A percentile compares a stretch with the other conserved stretches of the same genome.
Conservation (phyloP, 2,888 invertebrate genomes). For the Ecliptopera silaceata region DNA sequence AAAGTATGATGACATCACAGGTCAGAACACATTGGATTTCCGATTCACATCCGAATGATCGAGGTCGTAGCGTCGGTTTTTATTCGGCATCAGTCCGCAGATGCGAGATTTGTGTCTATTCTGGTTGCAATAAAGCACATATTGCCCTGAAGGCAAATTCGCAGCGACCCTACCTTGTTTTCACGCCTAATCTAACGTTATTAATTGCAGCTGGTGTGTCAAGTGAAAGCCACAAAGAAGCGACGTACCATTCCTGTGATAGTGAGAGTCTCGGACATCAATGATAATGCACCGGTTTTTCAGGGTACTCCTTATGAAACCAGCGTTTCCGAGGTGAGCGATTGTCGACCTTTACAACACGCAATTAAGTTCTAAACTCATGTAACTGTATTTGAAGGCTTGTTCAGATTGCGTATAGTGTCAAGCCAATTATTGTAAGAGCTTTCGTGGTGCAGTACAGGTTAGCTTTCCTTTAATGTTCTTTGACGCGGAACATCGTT, state of each 20-base stretch:
- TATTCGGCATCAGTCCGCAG: background rate
- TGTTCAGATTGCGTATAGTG: slow-evolving; percentile 23
- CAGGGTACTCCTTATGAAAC: slow-evolving; percentile 92
- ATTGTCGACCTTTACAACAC: slow-evolving; percentile 12
- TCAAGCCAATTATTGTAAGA: slow-evolving; percentile 30
- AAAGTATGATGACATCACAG: background rate
- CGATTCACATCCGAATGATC: background rate
- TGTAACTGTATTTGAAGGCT: slow-evolving; percentile 1
- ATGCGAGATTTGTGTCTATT: background rate
- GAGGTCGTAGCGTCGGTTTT: background rate
- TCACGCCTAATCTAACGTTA: slow-evolving; percentile 33
- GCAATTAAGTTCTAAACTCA: slow-evolving; percentile 10
- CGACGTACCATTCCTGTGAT: slow-evolving; percentile 94
- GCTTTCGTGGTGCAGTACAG: slow-evolving; percentile 27
- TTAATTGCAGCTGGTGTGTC: slow-evolving; percentile 89
- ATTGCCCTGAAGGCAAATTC: background rate
- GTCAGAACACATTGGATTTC: background rate
- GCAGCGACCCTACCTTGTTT: slow-evolving; percentile 2
- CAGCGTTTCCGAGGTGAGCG: slow-evolving; percentile 91
- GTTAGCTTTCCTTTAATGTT: slow-evolving; percentile 23
- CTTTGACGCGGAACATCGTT: slow-evolving; percentile 20
- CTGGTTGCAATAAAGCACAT: background rate
- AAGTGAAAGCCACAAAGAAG: slow-evolving; percentile 90
- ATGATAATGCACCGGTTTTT: slow-evolving; percentile 94
- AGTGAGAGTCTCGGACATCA: slow-evolving; percentile 94